phyloP scores from a whole-genome alignment of 2,797 vertebrate species.

The Danio aesculapii region DNA sequence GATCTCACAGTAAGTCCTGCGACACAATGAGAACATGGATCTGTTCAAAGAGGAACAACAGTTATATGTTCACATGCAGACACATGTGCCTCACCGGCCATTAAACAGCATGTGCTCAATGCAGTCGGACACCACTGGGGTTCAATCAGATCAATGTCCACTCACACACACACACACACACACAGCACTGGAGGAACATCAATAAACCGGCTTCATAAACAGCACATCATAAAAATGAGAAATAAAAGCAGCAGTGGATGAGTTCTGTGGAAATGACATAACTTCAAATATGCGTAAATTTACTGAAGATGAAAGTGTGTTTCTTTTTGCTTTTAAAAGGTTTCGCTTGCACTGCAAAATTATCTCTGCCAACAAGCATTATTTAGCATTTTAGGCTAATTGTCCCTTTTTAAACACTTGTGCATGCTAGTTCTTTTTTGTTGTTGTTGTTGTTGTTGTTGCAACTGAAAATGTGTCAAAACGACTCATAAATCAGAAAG shows the following conservation, averaged over 20 bases:
- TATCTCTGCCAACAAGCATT: too few species aligned
- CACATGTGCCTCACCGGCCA: conserved; percentile 40
- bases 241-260: background rate
- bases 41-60: conserved; percentile 5
- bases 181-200: conserved; percentile 9
- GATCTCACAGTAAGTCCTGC: background rate
- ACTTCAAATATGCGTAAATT: background rate
- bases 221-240: conserved; percentile 18
- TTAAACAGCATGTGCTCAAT: conserved; percentile 45
- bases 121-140: conserved; percentile 7
- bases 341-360: too few species aligned
- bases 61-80: conserved; percentile 38
- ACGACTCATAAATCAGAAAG: too few species aligned
- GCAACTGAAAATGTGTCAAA: too few species aligned
- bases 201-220: conserved; percentile 25
- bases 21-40: background rate
- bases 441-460: too few species aligned
- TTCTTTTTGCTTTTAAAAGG: too few species aligned
- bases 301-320: too few species aligned
- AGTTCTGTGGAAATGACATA: conserved; percentile 12
- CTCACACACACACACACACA: conserved; percentile 15
- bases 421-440: too few species aligned
- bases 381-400: too few species aligned
- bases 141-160: conserved; percentile 42
- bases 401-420: too few species aligned